Percentiles rank a stretch among this genome's conserved stretches.
Conservation (phyloP, 2,113 vertebrate genomes). For the Poicephalus gulielmi region DNA sequence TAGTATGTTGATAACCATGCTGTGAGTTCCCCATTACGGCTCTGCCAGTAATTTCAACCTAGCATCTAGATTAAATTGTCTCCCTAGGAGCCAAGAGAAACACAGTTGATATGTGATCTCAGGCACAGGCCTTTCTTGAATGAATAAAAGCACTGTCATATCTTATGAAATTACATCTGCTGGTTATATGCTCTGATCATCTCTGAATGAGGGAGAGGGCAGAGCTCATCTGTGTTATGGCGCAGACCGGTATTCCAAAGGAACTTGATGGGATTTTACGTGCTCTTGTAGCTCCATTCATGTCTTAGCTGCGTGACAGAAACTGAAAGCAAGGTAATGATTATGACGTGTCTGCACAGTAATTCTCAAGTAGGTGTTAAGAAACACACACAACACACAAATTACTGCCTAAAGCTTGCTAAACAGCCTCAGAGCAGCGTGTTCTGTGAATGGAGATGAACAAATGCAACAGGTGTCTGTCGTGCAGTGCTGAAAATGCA, state of each 20-base stretch:
- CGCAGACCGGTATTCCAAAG: background rate
- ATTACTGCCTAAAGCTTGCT: background rate
- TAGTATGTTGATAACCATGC: background rate
- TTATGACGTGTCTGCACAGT: background rate
- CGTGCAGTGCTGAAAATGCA: background rate
- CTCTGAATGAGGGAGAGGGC: background rate
- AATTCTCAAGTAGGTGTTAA: background rate
- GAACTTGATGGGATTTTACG: background rate
- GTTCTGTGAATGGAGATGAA: background rate
- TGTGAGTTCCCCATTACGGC: slow-evolving; percentile 36
- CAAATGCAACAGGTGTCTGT: background rate
- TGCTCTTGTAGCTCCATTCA: background rate
- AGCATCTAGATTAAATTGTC: slow-evolving; percentile 32
- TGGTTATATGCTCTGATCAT: slow-evolving; percentile 2
- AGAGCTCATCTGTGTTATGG: slow-evolving; percentile 17
- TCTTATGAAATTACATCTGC: slow-evolving; percentile 26
- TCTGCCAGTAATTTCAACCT: slow-evolving; percentile 51
- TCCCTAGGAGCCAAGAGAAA: slow-evolving; percentile 30
- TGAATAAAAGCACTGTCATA: slow-evolving; percentile 37
- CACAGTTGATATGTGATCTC: slow-evolving; percentile 13
- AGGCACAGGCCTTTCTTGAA: slow-evolving; percentile 5
- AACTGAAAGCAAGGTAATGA: background rate
- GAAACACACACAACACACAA: background rate
- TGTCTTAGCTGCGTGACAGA: background rate
- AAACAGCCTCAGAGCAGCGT: background rate